These are phyloP conservation scores for Chironomus tepperi DNA, from an alignment of 1,140 invertebrate genomes.

Conservation along the genomic window DNA sequence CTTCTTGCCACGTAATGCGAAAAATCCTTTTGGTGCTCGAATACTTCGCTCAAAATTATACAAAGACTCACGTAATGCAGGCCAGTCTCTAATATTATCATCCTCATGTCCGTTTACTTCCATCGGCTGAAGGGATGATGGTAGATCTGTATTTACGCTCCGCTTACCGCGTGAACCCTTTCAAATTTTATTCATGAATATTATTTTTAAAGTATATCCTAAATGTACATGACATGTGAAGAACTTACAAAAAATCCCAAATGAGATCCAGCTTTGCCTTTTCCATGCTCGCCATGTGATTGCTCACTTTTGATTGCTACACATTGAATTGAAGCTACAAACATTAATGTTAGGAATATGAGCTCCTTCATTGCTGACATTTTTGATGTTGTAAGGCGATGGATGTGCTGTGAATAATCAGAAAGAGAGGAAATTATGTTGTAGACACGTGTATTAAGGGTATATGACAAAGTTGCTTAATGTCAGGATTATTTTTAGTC, in stretches of 20 bases:
- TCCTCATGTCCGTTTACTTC: not conserved
- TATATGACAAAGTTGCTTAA: too few relatives aligned
- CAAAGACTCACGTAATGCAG: not conserved
- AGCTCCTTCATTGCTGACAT: not conserved
- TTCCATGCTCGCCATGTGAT: not conserved
- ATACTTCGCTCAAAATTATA: not conserved
- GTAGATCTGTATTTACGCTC: not conserved
- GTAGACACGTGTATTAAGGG: too few relatives aligned
- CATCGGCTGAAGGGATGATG: not conserved
- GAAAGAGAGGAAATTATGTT: too few relatives aligned
- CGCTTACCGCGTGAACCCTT: not conserved
- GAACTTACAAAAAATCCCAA: slow-evolving; percentile 3
- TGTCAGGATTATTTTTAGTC: too few relatives aligned
- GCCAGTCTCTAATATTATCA: not conserved
- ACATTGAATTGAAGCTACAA: not conserved
- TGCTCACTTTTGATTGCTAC: not conserved
- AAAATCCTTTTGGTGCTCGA: slow-evolving; percentile 55
- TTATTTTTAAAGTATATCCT: not conserved
- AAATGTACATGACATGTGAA: not conserved
- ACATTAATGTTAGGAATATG: not conserved
- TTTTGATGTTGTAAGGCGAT: not conserved
- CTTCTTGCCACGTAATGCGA: slow-evolving; percentile 59
- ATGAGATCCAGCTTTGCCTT: not conserved
- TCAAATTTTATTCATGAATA: not conserved
- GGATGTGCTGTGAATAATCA: too few relatives aligned